These are phyloP conservation scores for Epinotia bilunana DNA, from an alignment of 2,888 invertebrate species.

Conservation along the genomic window DNA sequence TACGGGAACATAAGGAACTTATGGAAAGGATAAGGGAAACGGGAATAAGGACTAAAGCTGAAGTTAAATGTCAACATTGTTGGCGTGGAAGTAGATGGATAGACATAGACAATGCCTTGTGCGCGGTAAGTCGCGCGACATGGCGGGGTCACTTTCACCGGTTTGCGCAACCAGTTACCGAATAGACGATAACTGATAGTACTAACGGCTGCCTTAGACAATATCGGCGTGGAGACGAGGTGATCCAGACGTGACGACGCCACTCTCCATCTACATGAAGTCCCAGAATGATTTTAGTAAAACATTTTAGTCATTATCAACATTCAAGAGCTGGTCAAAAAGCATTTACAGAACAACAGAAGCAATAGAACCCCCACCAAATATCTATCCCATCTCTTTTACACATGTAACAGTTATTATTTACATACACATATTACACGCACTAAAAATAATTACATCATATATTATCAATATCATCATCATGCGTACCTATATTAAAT, in stretches of 20 bases:
- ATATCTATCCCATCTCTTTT: no score
- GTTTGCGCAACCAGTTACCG: conserved; percentile 58
- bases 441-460: background rate
- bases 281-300: background rate
- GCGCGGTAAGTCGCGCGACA: conserved; percentile 43
- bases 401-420: background rate
- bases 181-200: conserved; percentile 48
- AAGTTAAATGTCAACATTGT: background rate
- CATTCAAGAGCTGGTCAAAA: background rate
- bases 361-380: no score
- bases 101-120: conserved; percentile 19
- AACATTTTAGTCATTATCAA: background rate
- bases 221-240: background rate
- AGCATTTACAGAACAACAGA: no score
- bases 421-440: background rate
- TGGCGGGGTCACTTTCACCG: conserved; percentile 61
- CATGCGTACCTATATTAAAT: background rate
- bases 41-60: no score
- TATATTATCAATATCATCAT: background rate
- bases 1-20: background rate
- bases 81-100: conserved; percentile 5
- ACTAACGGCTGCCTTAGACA: conserved; percentile 24
- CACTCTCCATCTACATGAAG: background rate
- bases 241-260: background rate
- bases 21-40: background rate